A percentile compares a stretch with the other conserved stretches of the same genome.
phyloP scores from a whole-genome alignment of 2,888 invertebrate species.

The Andrena bucephala region DNA sequence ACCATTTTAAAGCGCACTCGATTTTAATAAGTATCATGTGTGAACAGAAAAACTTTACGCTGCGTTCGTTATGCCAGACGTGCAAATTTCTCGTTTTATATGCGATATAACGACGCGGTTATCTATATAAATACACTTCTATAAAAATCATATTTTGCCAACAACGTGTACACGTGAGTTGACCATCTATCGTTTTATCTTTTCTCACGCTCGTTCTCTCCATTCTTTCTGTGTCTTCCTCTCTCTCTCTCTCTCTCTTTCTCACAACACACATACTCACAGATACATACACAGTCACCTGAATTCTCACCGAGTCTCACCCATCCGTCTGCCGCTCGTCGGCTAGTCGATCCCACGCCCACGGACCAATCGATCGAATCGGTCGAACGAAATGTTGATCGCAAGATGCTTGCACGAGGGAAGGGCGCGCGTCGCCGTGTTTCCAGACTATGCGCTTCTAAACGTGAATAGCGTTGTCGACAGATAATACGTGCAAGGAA shows the following conservation, averaged over 20 bases:
- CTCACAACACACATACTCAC: not conserved
- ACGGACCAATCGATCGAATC: not conserved
- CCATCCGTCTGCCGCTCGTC: not conserved
- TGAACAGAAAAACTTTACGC: conserved; percentile 42
- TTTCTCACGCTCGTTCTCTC: conserved; percentile 1
- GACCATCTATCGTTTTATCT: conserved; percentile 30
- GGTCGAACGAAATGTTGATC: not conserved
- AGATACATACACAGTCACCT: too few relatives aligned
- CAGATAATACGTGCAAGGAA: conserved; percentile 1
- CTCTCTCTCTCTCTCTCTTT: not conserved
- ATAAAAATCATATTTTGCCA: conserved; percentile 58
- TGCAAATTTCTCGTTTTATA: conserved; percentile 36
- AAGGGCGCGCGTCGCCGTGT: too few relatives aligned
- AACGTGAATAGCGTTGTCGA: not conserved
- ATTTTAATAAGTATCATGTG: conserved; percentile 36
- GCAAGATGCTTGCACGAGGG: not conserved
- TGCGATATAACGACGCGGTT: conserved; percentile 53
- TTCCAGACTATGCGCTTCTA: not conserved
- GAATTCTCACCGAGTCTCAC: not conserved
- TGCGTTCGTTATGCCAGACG: conserved; percentile 36
- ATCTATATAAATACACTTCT: conserved; percentile 60
- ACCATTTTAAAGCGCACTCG: conserved; percentile 32
- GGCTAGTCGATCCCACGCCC: not conserved
- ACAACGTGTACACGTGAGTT: conserved; percentile 34
- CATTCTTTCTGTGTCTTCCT: too few relatives aligned